These are phyloP conservation scores for Prorops nasuta DNA, from an alignment of 1,140 invertebrate genomes.

Conservation along the genomic window DNA sequence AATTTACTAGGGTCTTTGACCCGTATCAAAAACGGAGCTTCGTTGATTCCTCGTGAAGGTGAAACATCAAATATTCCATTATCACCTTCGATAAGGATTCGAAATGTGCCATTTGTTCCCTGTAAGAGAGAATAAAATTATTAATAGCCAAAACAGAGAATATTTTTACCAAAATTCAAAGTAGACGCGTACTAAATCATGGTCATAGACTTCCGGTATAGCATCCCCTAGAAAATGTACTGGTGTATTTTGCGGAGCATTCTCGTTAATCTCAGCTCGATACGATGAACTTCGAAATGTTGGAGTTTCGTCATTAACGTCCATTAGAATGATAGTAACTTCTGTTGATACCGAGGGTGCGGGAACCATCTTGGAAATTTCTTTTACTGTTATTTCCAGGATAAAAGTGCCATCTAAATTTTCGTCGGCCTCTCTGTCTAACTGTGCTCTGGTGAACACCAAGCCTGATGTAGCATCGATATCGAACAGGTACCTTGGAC, in stretches of 20 bases:
- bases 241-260: constrained; percentile 86
- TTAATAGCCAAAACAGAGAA: constrained; percentile 10
- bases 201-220: constrained; percentile 86
- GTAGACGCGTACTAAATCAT: constrained; percentile 77
- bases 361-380: constrained; percentile 62
- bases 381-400: constrained; percentile 73
- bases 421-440: constrained; percentile 81
- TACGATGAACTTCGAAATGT: constrained; percentile 77
- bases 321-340: constrained; percentile 89
- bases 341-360: constrained; percentile 79
- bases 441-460: constrained; percentile 71
- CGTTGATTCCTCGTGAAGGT: constrained; percentile 84
- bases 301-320: constrained; percentile 93
- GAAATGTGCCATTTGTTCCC: constrained; percentile 91
- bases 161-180: constrained; percentile 3
- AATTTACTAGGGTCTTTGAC: constrained; percentile 81
- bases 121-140: constrained; percentile 48
- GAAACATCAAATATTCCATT: constrained; percentile 86
- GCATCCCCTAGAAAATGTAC: constrained; percentile 80
- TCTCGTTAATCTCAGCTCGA: constrained; percentile 87
- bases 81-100: constrained; percentile 76
- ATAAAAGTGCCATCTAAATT: constrained; percentile 84
- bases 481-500: constrained; percentile 67
- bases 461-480: constrained; percentile 80
- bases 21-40: constrained; percentile 86